phyloP scores from a whole-genome alignment of 2,797 vertebrate genomes.

The Lates japonicus region DNA sequence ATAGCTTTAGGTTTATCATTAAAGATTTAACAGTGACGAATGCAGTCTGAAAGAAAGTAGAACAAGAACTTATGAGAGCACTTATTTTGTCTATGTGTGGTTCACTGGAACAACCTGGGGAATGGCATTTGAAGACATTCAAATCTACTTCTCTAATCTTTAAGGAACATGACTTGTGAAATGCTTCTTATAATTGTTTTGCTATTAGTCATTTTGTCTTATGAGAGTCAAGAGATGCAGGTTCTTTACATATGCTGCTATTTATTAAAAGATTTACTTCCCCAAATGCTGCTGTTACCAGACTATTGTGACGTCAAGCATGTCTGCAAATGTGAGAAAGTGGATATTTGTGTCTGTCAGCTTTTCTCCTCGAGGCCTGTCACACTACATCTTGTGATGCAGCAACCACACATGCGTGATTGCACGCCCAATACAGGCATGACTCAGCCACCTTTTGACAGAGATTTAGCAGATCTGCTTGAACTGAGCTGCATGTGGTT shows the following conservation, averaged over 20 bases:
- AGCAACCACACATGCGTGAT: constrained; percentile 58
- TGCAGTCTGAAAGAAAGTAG: not conserved
- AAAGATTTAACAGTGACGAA: constrained; percentile 28
- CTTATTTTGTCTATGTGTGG: not conserved
- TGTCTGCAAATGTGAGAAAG: constrained; percentile 3
- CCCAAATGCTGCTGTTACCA: constrained; percentile 46
- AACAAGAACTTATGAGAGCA: not conserved
- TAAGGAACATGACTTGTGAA: not conserved
- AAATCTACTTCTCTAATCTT: constrained; percentile 12
- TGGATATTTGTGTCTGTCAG: constrained; percentile 57
- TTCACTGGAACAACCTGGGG: not conserved
- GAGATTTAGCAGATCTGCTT: constrained; percentile 67
- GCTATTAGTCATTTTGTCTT: not conserved
- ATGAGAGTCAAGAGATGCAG: not conserved
- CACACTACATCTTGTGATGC: constrained; percentile 69
- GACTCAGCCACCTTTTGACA: constrained; percentile 71
- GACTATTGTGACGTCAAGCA: constrained; percentile 34
- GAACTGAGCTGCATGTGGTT: constrained; percentile 66
- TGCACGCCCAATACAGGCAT: constrained; percentile 40
- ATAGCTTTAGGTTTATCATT: constrained; percentile 41
- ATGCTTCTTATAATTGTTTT: not conserved
- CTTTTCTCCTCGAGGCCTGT: constrained; percentile 51
- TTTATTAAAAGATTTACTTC: constrained; percentile 43
- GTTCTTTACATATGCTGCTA: not conserved
- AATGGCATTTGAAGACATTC: not conserved